Conservation (phyloP, 2,888 invertebrate genomes). For the Candidula unifasciata region DNA sequence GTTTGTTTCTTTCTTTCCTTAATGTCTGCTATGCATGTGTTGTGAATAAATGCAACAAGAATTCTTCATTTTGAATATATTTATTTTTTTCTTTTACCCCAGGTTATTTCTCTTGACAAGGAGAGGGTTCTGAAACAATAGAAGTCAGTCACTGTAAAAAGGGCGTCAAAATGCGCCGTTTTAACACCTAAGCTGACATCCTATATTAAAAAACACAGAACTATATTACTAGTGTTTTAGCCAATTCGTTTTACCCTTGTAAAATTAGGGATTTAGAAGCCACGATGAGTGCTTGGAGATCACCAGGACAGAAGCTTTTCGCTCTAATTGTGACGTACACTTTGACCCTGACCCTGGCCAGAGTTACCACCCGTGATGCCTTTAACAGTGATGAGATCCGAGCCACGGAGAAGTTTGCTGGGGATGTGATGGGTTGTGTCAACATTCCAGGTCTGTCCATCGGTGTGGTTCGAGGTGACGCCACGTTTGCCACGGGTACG, state of each 20-base stretch:
- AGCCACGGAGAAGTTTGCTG: slow-evolving; percentile 29
- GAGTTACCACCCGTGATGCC: background rate
- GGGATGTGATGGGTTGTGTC: slow-evolving; percentile 58
- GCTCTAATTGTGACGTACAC: background rate
- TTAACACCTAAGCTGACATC: background rate
- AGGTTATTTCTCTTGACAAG: no score
- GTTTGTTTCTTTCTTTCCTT: no score
- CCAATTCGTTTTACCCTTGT: no score
- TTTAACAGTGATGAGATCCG: slow-evolving; percentile 33
- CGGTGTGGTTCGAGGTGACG: slow-evolving; percentile 61
- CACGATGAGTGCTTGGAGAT: background rate
- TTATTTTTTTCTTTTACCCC: no score
- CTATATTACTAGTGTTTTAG: background rate
- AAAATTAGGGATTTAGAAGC: no score
- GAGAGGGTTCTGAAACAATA: no score
- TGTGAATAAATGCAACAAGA: no score
- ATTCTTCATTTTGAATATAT: no score
- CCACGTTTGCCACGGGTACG: slow-evolving; percentile 44
- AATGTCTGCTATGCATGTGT: no score
- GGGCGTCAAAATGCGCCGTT: background rate
- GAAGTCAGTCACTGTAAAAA: no score
- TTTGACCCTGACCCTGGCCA: background rate
- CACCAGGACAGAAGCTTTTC: background rate
- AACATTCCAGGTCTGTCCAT: slow-evolving; percentile 64
- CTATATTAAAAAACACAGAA: background rate